A percentile compares a stretch with the other conserved stretches of the same genome.
These are phyloP conservation scores for Ochlodes sylvanus DNA, from an alignment of 2,888 invertebrate genomes.

Conservation along the genomic window DNA sequence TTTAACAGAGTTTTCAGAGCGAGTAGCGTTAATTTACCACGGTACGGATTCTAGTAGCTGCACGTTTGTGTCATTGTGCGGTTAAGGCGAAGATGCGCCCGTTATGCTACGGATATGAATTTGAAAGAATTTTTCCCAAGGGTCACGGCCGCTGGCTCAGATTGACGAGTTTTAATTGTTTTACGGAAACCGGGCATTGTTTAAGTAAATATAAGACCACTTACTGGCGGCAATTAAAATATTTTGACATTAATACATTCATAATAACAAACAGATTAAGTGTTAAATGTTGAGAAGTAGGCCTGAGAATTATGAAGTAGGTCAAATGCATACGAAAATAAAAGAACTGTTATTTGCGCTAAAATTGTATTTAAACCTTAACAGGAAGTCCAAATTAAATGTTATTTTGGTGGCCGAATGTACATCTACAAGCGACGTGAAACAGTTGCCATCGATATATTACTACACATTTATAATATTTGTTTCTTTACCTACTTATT, in stretches of 20 bases:
- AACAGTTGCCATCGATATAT: conserved; percentile 35
- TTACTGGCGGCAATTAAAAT: conserved; percentile 1
- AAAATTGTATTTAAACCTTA: background rate
- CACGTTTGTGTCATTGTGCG: conserved; percentile 26
- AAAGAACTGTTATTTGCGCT: conserved; percentile 5
- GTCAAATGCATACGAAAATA: background rate
- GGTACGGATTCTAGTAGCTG: conserved; percentile 23
- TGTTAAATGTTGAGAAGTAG: conserved; percentile 17
- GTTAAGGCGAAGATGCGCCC: conserved; percentile 32
- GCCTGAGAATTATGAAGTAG: background rate
- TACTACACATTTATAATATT: conserved; percentile 38
- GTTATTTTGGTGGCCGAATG: conserved; percentile 5
- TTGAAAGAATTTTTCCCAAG: conserved; percentile 35
- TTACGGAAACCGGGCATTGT: conserved; percentile 28
- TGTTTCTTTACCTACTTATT: conserved; percentile 45
- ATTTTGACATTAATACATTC: background rate
- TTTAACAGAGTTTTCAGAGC: conserved; percentile 49
- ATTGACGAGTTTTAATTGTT: conserved; percentile 5
- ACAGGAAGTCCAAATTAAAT: background rate
- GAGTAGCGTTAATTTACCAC: conserved; percentile 41
- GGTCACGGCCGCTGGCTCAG: conserved; percentile 11
- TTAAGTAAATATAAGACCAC: conserved; percentile 19
- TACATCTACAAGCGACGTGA: conserved; percentile 25
- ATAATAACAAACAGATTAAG: background rate
- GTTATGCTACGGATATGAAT: conserved; percentile 29